Evolutionary conservation across 2,888 invertebrate species (phyloP).

Genomic region (Diachrysia chrysitis): DNA sequence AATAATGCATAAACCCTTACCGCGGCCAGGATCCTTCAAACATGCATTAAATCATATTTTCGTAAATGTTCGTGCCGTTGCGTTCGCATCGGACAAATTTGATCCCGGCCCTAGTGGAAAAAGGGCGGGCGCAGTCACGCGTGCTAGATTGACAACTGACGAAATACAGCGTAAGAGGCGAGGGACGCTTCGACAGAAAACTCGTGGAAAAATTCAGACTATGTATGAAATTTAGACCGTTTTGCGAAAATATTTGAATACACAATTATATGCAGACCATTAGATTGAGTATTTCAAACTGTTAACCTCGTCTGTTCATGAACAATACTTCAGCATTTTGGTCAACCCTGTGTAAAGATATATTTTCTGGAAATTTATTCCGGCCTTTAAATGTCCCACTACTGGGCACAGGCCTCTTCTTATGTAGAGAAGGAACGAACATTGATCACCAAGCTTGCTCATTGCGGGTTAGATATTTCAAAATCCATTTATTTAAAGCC

Average conservation of each 20-base stretch:
- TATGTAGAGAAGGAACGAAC: too few relatives aligned
- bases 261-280: neutral
- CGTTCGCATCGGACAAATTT: conserved; percentile 74
- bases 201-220: conserved; percentile 59
- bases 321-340: neutral
- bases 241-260: conserved; percentile 23
- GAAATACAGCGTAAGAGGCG: conserved; percentile 64
- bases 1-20: conserved; percentile 6
- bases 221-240: conserved; percentile 49
- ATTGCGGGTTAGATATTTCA: too few relatives aligned
- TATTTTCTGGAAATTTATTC: too few relatives aligned
- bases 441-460: too few relatives aligned
- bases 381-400: too few relatives aligned
- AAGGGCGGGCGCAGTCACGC: conserved; percentile 74
- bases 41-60: conserved; percentile 25
- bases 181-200: conserved; percentile 49
- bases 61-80: conserved; percentile 62
- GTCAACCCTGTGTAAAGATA: too few relatives aligned
- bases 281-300: neutral
- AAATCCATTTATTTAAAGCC: too few relatives aligned
- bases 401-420: too few relatives aligned
- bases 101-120: conserved; percentile 65
- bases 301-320: neutral
- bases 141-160: conserved; percentile 81
- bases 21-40: conserved; percentile 20